phyloP scores from a whole-genome alignment of 2,113 vertebrate genomes.

The Etheostoma cragini region DNA sequence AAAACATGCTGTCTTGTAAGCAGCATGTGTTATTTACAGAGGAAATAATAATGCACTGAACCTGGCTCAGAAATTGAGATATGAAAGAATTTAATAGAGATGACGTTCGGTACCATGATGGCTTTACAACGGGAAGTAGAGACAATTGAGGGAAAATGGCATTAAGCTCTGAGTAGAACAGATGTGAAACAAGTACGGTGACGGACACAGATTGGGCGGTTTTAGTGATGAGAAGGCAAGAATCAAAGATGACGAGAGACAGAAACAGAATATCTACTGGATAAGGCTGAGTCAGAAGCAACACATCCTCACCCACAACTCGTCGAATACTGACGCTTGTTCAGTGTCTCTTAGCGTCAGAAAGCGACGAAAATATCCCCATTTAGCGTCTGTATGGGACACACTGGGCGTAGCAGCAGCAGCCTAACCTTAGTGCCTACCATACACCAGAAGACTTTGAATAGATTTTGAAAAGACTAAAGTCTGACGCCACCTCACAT shows the following conservation, averaged over 20 bases:
- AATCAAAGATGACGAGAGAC: neutral
- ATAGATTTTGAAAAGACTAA: too few species aligned
- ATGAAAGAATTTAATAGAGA: neutral
- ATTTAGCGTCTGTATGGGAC: too few species aligned
- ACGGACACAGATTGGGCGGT: neutral
- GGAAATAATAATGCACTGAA: neutral
- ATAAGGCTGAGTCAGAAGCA: neutral
- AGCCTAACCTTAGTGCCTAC: too few species aligned
- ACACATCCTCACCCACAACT: too few species aligned
- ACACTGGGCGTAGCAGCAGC: too few species aligned
- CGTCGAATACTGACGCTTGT: too few species aligned
- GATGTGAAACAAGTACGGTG: neutral
- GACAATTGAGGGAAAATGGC: neutral
- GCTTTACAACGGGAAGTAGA: neutral
- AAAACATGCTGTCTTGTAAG: neutral
- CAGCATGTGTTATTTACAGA: neutral
- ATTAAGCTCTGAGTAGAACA: neutral
- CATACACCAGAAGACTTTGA: too few species aligned
- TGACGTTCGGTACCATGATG: neutral
- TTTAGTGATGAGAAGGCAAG: neutral
- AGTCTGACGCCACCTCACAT: too few species aligned
- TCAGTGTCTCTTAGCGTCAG: too few species aligned
- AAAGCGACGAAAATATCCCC: too few species aligned
- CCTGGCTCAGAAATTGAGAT: neutral
- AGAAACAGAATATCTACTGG: neutral